Evolutionary conservation across 2,888 invertebrate genomes (phyloP), one percentile per base, ranked within the genome.

Genomic region (Leptarthrus brevirostris): DNA sequence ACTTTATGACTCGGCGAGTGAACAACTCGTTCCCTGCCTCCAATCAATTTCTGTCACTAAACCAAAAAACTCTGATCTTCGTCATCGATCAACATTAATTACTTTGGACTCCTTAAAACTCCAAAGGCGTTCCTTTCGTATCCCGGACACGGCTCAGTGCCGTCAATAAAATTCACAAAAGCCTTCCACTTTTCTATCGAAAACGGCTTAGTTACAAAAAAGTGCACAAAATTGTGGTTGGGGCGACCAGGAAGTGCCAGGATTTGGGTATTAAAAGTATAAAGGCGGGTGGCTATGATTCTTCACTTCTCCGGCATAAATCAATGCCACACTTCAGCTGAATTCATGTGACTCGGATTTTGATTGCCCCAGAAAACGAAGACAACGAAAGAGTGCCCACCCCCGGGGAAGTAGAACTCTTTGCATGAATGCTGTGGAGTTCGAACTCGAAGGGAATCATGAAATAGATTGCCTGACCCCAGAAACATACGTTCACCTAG

Each of bases 281-380:
- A 18, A 22, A 34, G 30, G 26, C 69, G 34, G 52, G 52, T 52
- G 18, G 34, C 34, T 52, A 52, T 69, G 69, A 69, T 52, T 52
- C 34, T 18, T 52, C 16, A 49, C 34, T 52, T 69, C 34, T 8
- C 52, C 69, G 52, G 52, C 52, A 69, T 69, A 69, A 69, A 69
- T 69, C 69, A 69, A 69, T 69, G 69, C 52, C 69, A 52, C 69
- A 69, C 69, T 69, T 34, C 52, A 69, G 30, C 49, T 52, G 69
- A 44, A 69, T 69, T 69, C 30, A 49, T 69, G 52, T 69, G 52
- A 69, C 69, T 69, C n/a, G 69, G 69, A 52, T 69, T 69, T 69
- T 52, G 69, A 52, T 69, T 69, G 69, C 16, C 69, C 52, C 4
- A 69, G 52, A 69, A 69, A 69, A 12, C 49, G 22, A 69, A 69